A percentile compares a stretch with the other conserved stretches of the same genome.
These are phyloP conservation scores for Staurois parvus DNA, from an alignment of 2,797 vertebrate genomes.

Conservation along the genomic window DNA sequence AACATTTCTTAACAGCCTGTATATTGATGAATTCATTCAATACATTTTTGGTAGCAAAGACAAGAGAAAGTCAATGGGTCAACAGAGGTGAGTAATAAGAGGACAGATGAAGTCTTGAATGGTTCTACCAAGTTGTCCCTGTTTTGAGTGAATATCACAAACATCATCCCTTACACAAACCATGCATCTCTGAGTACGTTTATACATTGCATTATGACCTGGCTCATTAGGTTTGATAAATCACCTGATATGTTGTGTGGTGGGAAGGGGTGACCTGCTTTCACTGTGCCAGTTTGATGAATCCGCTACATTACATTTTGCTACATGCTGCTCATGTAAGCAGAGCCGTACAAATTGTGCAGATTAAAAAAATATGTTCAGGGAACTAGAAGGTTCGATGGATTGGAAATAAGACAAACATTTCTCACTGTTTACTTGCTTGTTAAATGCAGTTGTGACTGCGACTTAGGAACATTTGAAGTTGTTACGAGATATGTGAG, in stretches of 20 bases:
- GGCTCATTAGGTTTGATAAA: constrained; percentile 61
- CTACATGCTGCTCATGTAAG: constrained; percentile 58
- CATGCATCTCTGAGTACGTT: constrained; percentile 37
- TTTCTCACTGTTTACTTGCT: constrained; percentile 55
- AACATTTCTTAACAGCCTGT: not conserved
- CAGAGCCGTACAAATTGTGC: constrained; percentile 61
- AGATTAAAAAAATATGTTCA: constrained; percentile 62
- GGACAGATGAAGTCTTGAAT: not conserved
- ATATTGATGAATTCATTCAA: not conserved
- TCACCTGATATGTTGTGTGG: constrained; percentile 50
- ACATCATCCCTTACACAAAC: constrained; percentile 21
- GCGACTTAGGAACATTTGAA: constrained; percentile 47
- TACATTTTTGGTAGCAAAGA: constrained; percentile 2
- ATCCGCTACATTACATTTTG: constrained; percentile 57
- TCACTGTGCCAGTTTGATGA: constrained; percentile 60
- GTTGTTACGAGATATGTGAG: constrained; percentile 48
- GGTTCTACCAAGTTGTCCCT: not conserved
- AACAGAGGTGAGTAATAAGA: not conserved
- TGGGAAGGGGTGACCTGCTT: constrained; percentile 57
- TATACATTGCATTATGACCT: constrained; percentile 54
- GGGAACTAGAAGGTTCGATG: constrained; percentile 59
- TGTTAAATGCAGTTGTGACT: constrained; percentile 50
- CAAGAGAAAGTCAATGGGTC: not conserved
- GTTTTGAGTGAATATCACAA: constrained; percentile 25
- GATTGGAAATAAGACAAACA: constrained; percentile 59